Evolutionary conservation across 2,888 invertebrate genomes (phyloP).

Genomic region (Lasioglossum calceatum): DNA sequence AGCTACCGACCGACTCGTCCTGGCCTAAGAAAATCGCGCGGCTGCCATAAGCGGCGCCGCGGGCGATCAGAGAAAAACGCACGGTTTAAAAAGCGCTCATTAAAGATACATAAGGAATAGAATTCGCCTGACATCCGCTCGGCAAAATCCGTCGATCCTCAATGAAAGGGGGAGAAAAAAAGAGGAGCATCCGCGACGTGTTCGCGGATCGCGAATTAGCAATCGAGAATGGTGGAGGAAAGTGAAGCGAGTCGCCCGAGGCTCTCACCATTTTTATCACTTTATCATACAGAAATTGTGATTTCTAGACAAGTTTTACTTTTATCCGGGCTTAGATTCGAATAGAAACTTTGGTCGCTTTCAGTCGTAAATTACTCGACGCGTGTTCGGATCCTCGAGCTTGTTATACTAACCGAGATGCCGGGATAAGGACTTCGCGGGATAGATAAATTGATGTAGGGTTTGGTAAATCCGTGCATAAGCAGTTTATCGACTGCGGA

Average conservation of each 20-base stretch:
- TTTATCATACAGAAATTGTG: background rate
- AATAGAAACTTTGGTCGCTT: background rate
- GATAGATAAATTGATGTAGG: background rate
- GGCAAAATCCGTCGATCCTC: background rate
- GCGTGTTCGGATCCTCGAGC: background rate
- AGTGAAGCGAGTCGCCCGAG: background rate
- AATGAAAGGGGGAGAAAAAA: background rate
- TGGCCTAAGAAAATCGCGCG: background rate
- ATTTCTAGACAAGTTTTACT: slow-evolving; percentile 5
- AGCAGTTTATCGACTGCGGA: background rate
- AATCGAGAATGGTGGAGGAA: background rate
- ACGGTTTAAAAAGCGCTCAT: slow-evolving; percentile 11
- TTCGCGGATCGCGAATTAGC: background rate
- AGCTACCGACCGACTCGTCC: slow-evolving; percentile 18
- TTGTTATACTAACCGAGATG: background rate
- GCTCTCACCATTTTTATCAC: background rate
- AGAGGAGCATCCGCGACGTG: background rate
- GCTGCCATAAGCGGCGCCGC: slow-evolving; percentile 20
- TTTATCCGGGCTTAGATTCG: background rate
- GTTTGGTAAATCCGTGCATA: background rate
- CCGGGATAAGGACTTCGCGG: background rate
- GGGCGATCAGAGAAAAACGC: background rate
- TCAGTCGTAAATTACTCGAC: background rate
- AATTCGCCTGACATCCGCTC: no score
- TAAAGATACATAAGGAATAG: slow-evolving; percentile 1